Evolutionary conservation across 2,113 vertebrate genomes (phyloP), one percentile per base, ranked within the genome.

Genomic region (Poeciliopsis retropinna): DNA sequence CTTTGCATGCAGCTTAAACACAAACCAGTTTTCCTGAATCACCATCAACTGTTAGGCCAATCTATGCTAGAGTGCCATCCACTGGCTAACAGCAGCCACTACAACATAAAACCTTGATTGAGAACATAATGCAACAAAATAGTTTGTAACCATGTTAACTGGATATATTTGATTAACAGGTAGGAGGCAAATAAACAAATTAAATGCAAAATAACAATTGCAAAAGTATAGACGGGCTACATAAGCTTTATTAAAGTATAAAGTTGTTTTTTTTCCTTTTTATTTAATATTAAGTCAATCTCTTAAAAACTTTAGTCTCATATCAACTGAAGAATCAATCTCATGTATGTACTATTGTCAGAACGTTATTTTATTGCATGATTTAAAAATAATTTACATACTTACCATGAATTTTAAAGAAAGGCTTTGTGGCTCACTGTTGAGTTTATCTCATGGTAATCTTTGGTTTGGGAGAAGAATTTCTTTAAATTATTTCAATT

Each of bases 51-150:
- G 14, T 34, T 7, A 54, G 5, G 22, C 54, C 64, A 63, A 39
- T 37, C 80, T 75, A 84, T 80, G 79, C 67, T 66, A 44, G 79
- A 68, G 78, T 87, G 81, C 87, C 92, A 66, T 82, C 87, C 62
- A 13, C 73, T 91, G 92, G 82, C 25, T 12, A 19, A 32, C 13
- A 19, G 28, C 0, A 0, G 47, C 5, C n/a, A 79, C 65, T 11
- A 41, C 88, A 82, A 27, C 8, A 27, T 15, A 12, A 57, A 25
- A n/a, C 51, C 51, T 57, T 57, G 14, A 47, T 47, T 47, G 44
- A 19, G 7, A 47, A 47, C 17, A 47, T 19, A 47, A 5, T 47
- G 44, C 17, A 7, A 44, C 12, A 44, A 34, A 44, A 44, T 44
- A 51, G 6, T 51, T 17, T 51, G 47, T 6, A 7, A 7, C 1